Evolutionary conservation across 1,140 invertebrate species (phyloP), one percentile per base, ranked within the genome.

Genomic region (Megalopta genalis): DNA sequence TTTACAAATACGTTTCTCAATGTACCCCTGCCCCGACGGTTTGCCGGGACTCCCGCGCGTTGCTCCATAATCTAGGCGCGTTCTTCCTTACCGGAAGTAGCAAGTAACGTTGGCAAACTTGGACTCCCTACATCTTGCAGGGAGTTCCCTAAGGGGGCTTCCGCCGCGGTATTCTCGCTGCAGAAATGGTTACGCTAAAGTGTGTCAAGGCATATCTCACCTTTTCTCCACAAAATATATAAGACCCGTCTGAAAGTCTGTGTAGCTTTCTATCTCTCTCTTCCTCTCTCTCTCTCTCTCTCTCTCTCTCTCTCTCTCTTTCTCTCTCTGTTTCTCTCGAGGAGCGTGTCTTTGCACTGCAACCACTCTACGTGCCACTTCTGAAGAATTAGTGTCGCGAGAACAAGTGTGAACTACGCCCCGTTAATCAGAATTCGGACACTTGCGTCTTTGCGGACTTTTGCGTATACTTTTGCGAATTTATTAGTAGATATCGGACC

Each of bases 1-100:
- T 87, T 90, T 90, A 89, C 86, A 89, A 89, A 88, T 87, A 85
- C 82, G 83, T 80, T 83, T 81, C 85, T 84, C 84, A 77, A 79
- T 69, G 67, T 77, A 75, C 42, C 70, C 63, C 49, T 39, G 9
- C 64, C 46, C 69, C 77, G 14, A 12, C 23, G 27, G 59, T 66
- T 72, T 70, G 60, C 54, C 64, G 42, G 27, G 65, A 7, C n/a
- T n/a, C 49, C 5, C 37, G 23, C 21, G 49, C 49, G 0, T 42
- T 8, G 37, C 25, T 59, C 49, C 42, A 32, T 39, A 52, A 65
- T 73, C 46, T 77, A 54, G 62, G 52, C 71, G 59, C 69, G 79
- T 68, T 75, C 81, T 75, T 86, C 71, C 75, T 85, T 59, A 66
- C 65, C 83, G 84, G 84, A 86, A 86, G 79, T 86, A 69, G 83